Evolutionary conservation across 2,113 vertebrate genomes (phyloP), one percentile per base, ranked within the genome.

Genomic region (Myotis davidii): DNA sequence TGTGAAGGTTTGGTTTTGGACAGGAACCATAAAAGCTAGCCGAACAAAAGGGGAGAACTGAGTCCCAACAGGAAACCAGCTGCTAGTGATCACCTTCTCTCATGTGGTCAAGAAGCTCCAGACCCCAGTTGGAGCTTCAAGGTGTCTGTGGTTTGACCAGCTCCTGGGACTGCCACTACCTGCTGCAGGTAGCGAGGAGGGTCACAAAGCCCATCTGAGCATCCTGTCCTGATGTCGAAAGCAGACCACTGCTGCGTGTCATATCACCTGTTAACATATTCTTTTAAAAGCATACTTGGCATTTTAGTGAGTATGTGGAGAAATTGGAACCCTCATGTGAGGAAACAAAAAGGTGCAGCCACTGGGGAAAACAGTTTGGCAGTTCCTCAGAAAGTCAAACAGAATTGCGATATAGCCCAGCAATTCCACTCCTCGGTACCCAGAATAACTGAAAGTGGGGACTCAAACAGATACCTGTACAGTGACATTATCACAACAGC

Each of bases 1-100:
- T 82, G 93, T 14, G n/a, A 74, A 94, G 21, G 90, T 88, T 67
- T 54, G 18, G 34, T 48, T 90, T 90, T 95, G 45, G 23, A 34
- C 29, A 86, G 59, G 0, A 2, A 21, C 37, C 45, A 54, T 76
- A 48, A 32, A 86, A 45, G 27, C 64, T 84, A 64, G 70, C 27
- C 91, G 29, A 95, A 73, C 37, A 95, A 39, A 73, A 78, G 64
- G 29, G 5, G 74, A 85, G 2, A 93, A 29, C 20, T 29, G 45
- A 91, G 48, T 88, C 54, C 77, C 67, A 48, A 78, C 37, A 20
- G 42, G 52, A 91, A 94, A 34, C 32, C 42, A 72, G 86, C 77
- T 18, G 27, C 48, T 90, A 56, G 29, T 5, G 67, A 29, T 18
- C 25, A 17, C 56, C 67, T 70, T 81, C 54, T 69, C 72, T 85